Evolutionary conservation across 1,140 invertebrate genomes (phyloP).

Genomic region (Oscheius sp.): DNA sequence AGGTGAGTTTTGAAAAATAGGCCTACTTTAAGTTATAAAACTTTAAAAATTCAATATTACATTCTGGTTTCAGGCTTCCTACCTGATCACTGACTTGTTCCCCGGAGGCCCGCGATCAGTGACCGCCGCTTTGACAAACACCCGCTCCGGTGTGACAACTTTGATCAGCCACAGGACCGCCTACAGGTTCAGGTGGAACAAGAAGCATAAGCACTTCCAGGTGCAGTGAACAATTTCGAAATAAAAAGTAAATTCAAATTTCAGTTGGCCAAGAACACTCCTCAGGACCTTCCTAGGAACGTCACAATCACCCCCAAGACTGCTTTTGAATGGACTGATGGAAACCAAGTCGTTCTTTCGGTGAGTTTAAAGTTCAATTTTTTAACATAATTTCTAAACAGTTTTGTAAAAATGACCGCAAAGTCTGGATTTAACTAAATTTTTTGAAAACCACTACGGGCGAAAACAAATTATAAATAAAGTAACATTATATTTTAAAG

Average conservation of each 20-base stretch:
- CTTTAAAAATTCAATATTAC: not conserved
- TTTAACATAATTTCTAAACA: too few relatives aligned
- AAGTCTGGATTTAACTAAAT: too few relatives aligned
- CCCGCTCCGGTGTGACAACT: slow-evolving; percentile 36
- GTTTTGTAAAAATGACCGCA: not conserved
- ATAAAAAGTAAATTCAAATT: slow-evolving; percentile 6
- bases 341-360: slow-evolving; percentile 31
- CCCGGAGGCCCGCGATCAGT: slow-evolving; percentile 35
- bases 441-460: too few relatives aligned
- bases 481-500: too few relatives aligned
- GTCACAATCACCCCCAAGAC: slow-evolving; percentile 33
- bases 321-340: slow-evolving; percentile 40
- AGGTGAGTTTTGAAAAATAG: slow-evolving; percentile 5
- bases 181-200: slow-evolving; percentile 40
- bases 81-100: slow-evolving; percentile 38
- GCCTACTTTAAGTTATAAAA: too few relatives aligned
- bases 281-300: slow-evolving; percentile 36
- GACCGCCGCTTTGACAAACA: slow-evolving; percentile 40
- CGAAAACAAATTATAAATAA: too few relatives aligned
- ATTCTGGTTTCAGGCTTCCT: slow-evolving; percentile 22
- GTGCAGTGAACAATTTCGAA: slow-evolving; percentile 5
- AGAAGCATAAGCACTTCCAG: slow-evolving; percentile 37
- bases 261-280: slow-evolving; percentile 37
- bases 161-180: slow-evolving; percentile 26
- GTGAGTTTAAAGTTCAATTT: slow-evolving; percentile 9